Percentiles rank a stretch among this genome's conserved stretches.
Conservation (phyloP, 2,888 invertebrate species). For the Xylocampa areola region DNA sequence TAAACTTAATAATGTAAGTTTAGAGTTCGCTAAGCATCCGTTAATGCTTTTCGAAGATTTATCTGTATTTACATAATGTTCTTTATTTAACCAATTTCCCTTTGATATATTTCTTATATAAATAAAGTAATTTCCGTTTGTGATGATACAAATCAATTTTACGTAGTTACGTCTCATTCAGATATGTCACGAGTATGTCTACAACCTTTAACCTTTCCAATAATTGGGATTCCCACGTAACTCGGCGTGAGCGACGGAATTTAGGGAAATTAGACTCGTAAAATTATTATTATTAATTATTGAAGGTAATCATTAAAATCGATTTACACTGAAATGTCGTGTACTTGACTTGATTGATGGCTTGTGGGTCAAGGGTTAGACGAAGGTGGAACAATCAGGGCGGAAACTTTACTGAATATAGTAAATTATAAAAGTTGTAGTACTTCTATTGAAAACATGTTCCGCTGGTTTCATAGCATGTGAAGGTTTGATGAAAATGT, state of each 20-base stretch:
- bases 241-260: not conserved
- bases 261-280: conserved; percentile 2
- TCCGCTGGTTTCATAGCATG: not conserved
- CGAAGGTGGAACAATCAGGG: conserved; percentile 27
- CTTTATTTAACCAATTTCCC: too few species aligned
- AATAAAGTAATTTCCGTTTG: too few species aligned
- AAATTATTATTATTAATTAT: too few species aligned
- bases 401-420: conserved; percentile 37
- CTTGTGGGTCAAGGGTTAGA: conserved; percentile 11
- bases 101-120: too few species aligned
- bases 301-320: conserved; percentile 15
- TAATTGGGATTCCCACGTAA: not conserved
- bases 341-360: conserved; percentile 36
- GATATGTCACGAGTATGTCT: too few species aligned
- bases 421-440: conserved; percentile 20
- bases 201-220: not conserved
- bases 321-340: conserved; percentile 14
- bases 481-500: conserved; percentile 1
- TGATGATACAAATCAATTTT: too few species aligned
- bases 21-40: too few species aligned
- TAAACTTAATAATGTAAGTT: too few species aligned
- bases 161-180: too few species aligned
- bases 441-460: not conserved
- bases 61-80: too few species aligned
- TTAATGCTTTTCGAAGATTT: too few species aligned